phyloP scores from a whole-genome alignment of 2,113 vertebrate species.

The Myotis yumanensis region DNA sequence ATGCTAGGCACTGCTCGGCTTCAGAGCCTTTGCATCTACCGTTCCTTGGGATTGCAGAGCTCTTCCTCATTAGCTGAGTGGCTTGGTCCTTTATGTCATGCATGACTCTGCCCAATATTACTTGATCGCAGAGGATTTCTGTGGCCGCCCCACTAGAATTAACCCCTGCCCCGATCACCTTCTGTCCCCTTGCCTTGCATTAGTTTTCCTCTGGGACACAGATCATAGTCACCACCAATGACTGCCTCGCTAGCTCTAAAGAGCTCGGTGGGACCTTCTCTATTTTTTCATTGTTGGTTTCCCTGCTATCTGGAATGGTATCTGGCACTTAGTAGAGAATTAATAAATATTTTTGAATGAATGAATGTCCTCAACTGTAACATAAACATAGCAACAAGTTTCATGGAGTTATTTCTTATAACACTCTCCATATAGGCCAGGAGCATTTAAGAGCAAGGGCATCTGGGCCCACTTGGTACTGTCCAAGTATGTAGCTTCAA shows the following conservation, averaged over 20 bases:
- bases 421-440: not conserved
- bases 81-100: not conserved
- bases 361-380: conserved; percentile 13
- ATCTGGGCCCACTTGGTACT: not conserved
- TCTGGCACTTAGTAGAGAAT: not conserved
- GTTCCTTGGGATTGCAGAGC: not conserved
- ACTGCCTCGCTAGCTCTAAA: not conserved
- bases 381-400: not conserved
- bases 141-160: not conserved
- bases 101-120: not conserved
- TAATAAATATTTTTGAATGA: not conserved
- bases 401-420: not conserved
- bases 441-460: not conserved
- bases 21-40: not conserved
- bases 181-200: not conserved
- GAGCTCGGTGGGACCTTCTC: not conserved
- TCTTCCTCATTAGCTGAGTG: not conserved
- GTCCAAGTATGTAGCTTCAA: not conserved
- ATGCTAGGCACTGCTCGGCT: not conserved
- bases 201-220: not conserved
- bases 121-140: not conserved
- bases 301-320: not conserved
- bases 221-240: not conserved
- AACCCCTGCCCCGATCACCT: not conserved
- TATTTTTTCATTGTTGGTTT: not conserved